Percentiles rank a stretch among this genome's conserved stretches.
Conservation (phyloP, 2,888 invertebrate species). For the Drosophila kuntzei region DNA sequence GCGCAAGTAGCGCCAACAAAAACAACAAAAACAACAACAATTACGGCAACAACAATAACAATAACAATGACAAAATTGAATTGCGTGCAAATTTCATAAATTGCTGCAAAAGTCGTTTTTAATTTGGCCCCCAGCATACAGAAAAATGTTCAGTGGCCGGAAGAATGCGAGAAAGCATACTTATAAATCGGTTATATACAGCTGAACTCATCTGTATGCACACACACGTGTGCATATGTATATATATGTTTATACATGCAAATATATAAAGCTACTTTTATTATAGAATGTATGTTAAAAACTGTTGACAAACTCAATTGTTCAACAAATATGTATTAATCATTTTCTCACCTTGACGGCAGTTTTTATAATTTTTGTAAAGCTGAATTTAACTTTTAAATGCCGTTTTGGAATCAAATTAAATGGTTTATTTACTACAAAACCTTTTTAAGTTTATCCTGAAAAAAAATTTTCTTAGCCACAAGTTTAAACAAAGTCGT, state of each 20-base stretch:
- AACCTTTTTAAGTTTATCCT: too few relatives aligned
- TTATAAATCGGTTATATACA: not conserved
- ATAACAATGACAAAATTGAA: constrained; percentile 64
- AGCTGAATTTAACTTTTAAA: too few relatives aligned
- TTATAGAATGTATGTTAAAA: not conserved
- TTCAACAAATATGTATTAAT: not conserved
- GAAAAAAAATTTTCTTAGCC: not conserved
- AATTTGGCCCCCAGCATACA: constrained; percentile 51
- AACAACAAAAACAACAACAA: constrained; percentile 16
- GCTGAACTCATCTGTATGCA: constrained; percentile 4
- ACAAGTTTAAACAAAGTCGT: too few relatives aligned
- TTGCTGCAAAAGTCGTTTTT: constrained; percentile 70
- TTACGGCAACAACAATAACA: constrained; percentile 29
- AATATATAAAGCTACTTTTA: not conserved
- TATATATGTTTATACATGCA: not conserved
- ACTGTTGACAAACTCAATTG: not conserved
- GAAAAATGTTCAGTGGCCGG: constrained; percentile 52
- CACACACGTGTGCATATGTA: not conserved
- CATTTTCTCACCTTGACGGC: not conserved
- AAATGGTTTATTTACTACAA: too few relatives aligned
- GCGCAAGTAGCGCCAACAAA: constrained; percentile 46
- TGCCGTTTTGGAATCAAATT: too few relatives aligned
- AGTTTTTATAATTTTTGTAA: too few relatives aligned
- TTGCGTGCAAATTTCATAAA: constrained; percentile 75
- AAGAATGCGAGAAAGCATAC: constrained; percentile 19